These are phyloP conservation scores for Drosophila persimilis DNA, from an alignment of 1,140 invertebrate genomes.

Conservation along the genomic window DNA sequence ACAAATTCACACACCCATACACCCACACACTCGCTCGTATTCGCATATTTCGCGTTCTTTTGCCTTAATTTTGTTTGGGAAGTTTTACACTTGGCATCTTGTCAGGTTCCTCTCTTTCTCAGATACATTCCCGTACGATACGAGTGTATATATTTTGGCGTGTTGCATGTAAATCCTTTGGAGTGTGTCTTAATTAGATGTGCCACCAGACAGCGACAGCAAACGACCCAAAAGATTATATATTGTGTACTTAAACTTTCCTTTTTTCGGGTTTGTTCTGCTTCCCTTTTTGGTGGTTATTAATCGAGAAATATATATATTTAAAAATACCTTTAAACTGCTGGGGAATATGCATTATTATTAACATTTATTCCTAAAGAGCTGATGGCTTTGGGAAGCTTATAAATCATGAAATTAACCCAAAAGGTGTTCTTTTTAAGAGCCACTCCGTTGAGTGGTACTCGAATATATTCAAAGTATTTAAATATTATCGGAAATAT, in stretches of 20 bases:
- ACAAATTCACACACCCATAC: slow-evolving; percentile 29
- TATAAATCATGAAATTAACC: neutral
- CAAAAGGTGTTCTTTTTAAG: neutral
- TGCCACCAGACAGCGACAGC: slow-evolving; percentile 45
- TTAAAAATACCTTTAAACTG: too few species aligned
- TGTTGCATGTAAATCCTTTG: slow-evolving; percentile 17
- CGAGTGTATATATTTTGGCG: slow-evolving; percentile 10
- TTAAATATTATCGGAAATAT: too few species aligned
- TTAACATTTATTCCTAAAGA: too few species aligned
- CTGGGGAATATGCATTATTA: too few species aligned
- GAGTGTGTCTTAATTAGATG: slow-evolving; percentile 70
- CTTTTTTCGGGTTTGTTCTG: neutral
- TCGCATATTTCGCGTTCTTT: slow-evolving; percentile 10
- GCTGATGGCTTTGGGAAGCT: too few species aligned
- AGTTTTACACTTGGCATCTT: slow-evolving; percentile 43
- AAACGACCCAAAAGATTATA: slow-evolving; percentile 15
- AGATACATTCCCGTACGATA: slow-evolving; percentile 6
- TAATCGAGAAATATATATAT: too few species aligned
- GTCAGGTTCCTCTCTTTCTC: slow-evolving; percentile 18
- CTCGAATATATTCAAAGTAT: too few species aligned
- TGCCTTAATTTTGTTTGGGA: slow-evolving; percentile 11
- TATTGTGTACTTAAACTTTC: neutral
- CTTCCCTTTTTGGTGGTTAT: too few species aligned
- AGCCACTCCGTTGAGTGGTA: too few species aligned
- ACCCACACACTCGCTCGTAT: neutral